A percentile compares a stretch with the other conserved stretches of the same genome.
phyloP scores from a whole-genome alignment of 2,113 vertebrate species.

The Mobula birostris region DNA sequence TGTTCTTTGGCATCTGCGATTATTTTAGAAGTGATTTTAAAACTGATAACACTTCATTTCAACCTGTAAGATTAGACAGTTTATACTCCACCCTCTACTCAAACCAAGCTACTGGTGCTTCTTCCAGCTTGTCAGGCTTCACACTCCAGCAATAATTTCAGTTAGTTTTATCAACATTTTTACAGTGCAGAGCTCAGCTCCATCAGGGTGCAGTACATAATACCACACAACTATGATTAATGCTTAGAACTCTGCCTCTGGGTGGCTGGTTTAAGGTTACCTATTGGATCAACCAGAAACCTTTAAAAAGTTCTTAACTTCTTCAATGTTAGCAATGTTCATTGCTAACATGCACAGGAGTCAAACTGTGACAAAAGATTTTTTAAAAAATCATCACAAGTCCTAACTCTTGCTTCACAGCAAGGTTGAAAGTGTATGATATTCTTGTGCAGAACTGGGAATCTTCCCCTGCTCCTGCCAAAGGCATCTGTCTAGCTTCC shows the following conservation, averaged over 20 bases:
- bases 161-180: background rate
- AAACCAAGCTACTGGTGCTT: background rate
- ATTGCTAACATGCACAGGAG: background rate
- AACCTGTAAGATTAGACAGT: background rate
- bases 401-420: background rate
- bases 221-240: background rate
- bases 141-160: background rate
- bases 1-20: background rate
- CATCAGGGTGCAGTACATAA: background rate
- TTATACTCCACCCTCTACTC: background rate
- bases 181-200: background rate
- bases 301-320: background rate
- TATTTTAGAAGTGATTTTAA: background rate
- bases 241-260: too few relatives aligned
- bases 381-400: background rate
- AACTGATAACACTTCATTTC: background rate
- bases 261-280: background rate
- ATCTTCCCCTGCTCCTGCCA: background rate
- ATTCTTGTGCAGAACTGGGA: background rate
- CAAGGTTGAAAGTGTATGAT: background rate
- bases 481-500: background rate
- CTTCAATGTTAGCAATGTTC: background rate
- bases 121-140: background rate
- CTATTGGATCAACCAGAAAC: background rate
- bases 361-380: background rate